phyloP scores from a whole-genome alignment of 2,888 invertebrate species.

The Smittia sp. region DNA sequence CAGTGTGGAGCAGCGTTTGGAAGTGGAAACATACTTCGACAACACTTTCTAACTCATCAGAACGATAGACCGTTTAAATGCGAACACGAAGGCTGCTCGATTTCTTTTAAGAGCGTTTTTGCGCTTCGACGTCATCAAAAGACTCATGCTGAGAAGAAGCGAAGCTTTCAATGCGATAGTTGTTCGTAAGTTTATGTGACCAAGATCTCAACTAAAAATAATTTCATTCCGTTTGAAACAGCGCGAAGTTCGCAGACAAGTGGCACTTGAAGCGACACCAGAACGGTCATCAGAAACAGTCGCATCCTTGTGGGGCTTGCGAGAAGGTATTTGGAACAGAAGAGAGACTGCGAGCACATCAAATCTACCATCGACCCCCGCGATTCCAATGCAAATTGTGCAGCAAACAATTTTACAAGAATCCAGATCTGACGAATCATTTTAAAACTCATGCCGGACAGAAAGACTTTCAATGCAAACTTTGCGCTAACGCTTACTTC shows the following conservation, averaged over 20 bases:
- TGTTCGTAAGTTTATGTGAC: not conserved
- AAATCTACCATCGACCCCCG: not conserved
- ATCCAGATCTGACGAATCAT: not conserved
- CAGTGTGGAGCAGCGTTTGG: not conserved
- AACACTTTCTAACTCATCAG: slow-evolving; percentile 11
- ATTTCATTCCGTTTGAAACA: not conserved
- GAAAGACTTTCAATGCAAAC: not conserved
- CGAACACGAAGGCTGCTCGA: not conserved
- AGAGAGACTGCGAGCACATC: slow-evolving; percentile 1
- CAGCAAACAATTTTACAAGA: not conserved
- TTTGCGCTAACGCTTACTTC: not conserved
- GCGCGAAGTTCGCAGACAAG: not conserved
- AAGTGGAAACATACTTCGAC: not conserved
- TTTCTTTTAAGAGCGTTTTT: not conserved
- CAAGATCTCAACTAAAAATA: not conserved
- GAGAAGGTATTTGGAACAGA: not conserved
- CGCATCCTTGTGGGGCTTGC: not conserved
- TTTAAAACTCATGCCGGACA: not conserved
- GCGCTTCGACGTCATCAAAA: slow-evolving; percentile 2
- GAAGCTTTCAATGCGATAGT: not conserved
- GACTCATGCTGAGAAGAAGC: not conserved
- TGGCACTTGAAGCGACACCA: slow-evolving; percentile 18
- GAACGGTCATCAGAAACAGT: not conserved
- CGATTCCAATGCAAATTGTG: not conserved
- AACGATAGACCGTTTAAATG: not conserved